phyloP scores from a whole-genome alignment of 2,797 vertebrate genomes.

The Eurystomus glaucurus region DNA sequence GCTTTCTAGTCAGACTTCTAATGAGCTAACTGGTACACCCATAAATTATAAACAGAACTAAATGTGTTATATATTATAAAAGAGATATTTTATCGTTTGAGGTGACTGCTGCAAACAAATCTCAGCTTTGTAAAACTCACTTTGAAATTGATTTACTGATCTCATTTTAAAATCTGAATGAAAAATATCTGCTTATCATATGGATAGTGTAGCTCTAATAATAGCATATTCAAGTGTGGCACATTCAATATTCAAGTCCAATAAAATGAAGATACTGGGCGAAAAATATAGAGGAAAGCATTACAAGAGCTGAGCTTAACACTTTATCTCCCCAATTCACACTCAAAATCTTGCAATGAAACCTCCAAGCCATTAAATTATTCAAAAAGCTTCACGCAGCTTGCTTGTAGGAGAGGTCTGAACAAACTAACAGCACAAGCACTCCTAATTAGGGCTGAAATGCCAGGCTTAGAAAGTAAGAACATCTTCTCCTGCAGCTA shows the following conservation, averaged over 20 bases:
- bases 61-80: background rate
- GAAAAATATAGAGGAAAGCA: background rate
- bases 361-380: background rate
- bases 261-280: background rate
- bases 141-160: conserved; percentile 33
- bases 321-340: background rate
- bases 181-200: conserved; percentile 24
- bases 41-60: conserved; percentile 15
- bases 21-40: background rate
- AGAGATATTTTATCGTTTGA: background rate
- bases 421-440: background rate
- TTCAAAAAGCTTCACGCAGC: background rate
- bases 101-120: conserved; percentile 24
- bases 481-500: conserved; percentile 12
- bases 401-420: background rate
- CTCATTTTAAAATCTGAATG: conserved; percentile 18
- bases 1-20: conserved; percentile 24
- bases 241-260: conserved; percentile 32
- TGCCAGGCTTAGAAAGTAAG: background rate
- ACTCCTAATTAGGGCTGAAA: conserved; percentile 40
- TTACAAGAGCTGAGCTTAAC: conserved; percentile 13
- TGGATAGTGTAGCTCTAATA: background rate
- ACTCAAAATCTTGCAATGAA: background rate
- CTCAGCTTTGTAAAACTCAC: conserved; percentile 14
- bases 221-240: background rate